These are phyloP conservation scores for Drosophila anomalata DNA, from an alignment of 2,888 invertebrate species.

Conservation along the genomic window DNA sequence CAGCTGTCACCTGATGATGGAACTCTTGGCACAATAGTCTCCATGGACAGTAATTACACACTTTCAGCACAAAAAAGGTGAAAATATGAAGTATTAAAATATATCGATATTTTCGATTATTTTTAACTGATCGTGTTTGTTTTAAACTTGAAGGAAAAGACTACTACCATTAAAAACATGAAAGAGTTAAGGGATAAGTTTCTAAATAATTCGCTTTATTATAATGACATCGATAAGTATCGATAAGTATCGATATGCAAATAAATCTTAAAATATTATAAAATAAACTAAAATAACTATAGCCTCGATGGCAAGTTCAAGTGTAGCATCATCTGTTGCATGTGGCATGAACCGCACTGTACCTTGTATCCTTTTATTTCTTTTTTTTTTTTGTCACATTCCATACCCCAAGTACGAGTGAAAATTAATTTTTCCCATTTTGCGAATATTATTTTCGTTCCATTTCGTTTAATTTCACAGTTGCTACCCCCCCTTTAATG, in stretches of 20 bases:
- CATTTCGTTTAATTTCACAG: conserved; percentile 44
- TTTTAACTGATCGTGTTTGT: no score
- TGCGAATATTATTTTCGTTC: conserved; percentile 59
- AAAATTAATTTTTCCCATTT: conserved; percentile 72
- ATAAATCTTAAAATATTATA: no score
- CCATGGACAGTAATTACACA: not conserved
- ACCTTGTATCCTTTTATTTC: not conserved
- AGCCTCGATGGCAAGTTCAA: not conserved
- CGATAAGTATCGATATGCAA: no score
- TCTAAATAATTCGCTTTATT: no score
- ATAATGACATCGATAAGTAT: no score
- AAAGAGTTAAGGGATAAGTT: no score
- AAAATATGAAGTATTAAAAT: not conserved
- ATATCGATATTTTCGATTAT: no score
- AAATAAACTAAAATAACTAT: not conserved
- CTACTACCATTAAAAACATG: no score
- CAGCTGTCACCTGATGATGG: conserved; percentile 26
- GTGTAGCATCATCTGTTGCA: not conserved
- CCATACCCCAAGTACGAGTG: conserved; percentile 10
- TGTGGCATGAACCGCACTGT: conserved; percentile 14
- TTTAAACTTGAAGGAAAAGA: no score
- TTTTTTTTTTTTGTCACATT: conserved; percentile 10
- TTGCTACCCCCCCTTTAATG: conserved; percentile 48
- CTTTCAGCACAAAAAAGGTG: no score
- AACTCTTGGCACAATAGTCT: not conserved